Evolutionary conservation across 2,113 vertebrate species (phyloP), one percentile per base, ranked within the genome.

Genomic region (Rhinolophus sinicus): DNA sequence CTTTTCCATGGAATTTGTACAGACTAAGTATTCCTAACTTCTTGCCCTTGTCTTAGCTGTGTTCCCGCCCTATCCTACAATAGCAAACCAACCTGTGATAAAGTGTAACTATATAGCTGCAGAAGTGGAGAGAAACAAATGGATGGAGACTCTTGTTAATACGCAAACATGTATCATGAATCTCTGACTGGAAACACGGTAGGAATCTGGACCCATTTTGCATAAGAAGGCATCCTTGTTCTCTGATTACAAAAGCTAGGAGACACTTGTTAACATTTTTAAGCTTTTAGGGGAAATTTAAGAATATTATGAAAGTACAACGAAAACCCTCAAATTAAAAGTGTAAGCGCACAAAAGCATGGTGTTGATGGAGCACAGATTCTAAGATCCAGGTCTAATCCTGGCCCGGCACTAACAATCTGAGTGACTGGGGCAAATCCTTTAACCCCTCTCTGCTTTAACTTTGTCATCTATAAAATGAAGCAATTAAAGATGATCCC

Each of bases 271-370:
- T 94, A 84, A 56, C 3, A 47, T 47, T 89, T 76, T 58, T 52
- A 81, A 93, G 16, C 2, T 88, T 89, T 81, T 76, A 80, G 80
- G 54, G 30, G 26, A 87, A 93, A 88, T 21, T 78, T 78, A 88
- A 83, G 54, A 81, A 92, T 92, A 76, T 62, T 60, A 56, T 73
- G 8, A 83, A 93, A 85, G 19, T 24, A 95, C 1, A 73, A 83
- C 6, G 1, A 2, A 84, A 88, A 82, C 9, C 38, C 18, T 33
- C 14, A 44, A n/a, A 87, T 40, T 47, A 33, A 67, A 95, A 84
- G 44, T 60, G 2, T 19, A 96, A 93, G 19, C 26, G 19, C 28
- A 87, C 80, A 78, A 75, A 18, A 60, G 1, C 33, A 44, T 10
- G 26, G 2, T 12, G 5, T 35, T 22, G 8, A 26, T 69, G 54